phyloP scores from a whole-genome alignment of 2,797 vertebrate species.

The Crenichthys baileyi region DNA sequence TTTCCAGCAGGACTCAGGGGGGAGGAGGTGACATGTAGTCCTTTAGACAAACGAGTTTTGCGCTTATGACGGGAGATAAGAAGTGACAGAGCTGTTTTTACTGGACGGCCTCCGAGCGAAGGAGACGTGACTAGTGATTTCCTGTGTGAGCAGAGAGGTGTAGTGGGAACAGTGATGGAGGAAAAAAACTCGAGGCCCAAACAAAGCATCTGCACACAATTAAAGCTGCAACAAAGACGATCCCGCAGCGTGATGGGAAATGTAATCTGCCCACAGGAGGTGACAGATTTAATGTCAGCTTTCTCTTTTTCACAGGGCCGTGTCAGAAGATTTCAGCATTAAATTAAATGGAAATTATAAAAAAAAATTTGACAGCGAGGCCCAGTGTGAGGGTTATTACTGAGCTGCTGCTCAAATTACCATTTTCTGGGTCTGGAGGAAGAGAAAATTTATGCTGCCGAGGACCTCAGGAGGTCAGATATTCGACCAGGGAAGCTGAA shows the following conservation, averaged over 20 bases:
- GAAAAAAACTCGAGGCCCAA: conserved; percentile 1
- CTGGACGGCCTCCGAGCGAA: conserved; percentile 8
- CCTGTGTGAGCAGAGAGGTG: conserved; percentile 32
- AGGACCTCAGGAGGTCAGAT: conserved; percentile 3
- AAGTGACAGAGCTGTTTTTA: conserved; percentile 40
- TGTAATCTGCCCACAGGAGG: conserved; percentile 11
- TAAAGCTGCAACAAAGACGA: background rate
- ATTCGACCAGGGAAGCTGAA: background rate
- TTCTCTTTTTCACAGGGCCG: conserved; percentile 5
- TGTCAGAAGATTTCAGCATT: background rate
- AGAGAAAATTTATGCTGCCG: conserved; percentile 18
- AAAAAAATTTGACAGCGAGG: conserved; percentile 16
- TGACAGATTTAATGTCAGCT: conserved; percentile 7
- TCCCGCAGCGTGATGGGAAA: conserved; percentile 4
- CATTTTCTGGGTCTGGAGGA: background rate
- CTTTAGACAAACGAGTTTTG: conserved; percentile 44
- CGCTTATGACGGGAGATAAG: conserved; percentile 43
- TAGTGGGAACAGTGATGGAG: background rate
- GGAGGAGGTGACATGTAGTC: conserved; percentile 22
- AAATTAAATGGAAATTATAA: conserved; percentile 23
- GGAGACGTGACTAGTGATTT: conserved; percentile 15
- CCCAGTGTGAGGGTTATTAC: conserved; percentile 15
- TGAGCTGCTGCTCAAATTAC: conserved; percentile 24
- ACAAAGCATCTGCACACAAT: conserved; percentile 30
- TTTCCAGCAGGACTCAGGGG: conserved; percentile 22